phyloP scores from a whole-genome alignment of 1,140 invertebrate species.

The Campoletis sonorensis region DNA sequence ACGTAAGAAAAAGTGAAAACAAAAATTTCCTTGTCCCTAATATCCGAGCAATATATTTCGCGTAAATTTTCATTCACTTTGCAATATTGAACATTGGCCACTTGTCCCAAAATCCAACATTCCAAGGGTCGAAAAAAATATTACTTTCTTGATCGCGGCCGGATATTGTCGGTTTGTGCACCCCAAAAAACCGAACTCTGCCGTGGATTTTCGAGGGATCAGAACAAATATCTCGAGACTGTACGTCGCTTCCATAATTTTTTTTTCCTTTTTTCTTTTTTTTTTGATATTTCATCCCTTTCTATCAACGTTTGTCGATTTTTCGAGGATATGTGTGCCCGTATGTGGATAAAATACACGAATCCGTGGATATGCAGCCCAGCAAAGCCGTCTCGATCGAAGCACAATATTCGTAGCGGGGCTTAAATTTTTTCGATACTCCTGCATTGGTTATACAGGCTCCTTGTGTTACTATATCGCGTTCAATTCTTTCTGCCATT shows the following conservation, averaged over 20 bases:
- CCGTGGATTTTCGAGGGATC: conserved; percentile 22
- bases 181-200: not conserved
- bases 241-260: conserved; percentile 10
- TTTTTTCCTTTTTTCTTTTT: conserved; percentile 17
- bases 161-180: not conserved
- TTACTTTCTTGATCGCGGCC: not conserved
- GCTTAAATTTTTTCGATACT: conserved; percentile 24
- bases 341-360: not conserved
- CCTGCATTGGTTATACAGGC: not conserved
- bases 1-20: no score
- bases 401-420: conserved; percentile 29
- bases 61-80: not conserved
- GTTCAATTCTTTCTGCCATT: not conserved
- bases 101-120: not conserved
- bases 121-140: not conserved
- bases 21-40: no score
- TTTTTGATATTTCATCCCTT: not conserved
- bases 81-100: not conserved
- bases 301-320: not conserved
- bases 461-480: conserved; percentile 2
- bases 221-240: conserved; percentile 12
- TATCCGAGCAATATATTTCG: not conserved
- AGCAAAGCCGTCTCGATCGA: conserved; percentile 27
- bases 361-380: not conserved
- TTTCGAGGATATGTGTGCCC: not conserved